These are phyloP conservation scores for Drosophila albomicans DNA, from an alignment of 1,140 invertebrate genomes.

Conservation along the genomic window DNA sequence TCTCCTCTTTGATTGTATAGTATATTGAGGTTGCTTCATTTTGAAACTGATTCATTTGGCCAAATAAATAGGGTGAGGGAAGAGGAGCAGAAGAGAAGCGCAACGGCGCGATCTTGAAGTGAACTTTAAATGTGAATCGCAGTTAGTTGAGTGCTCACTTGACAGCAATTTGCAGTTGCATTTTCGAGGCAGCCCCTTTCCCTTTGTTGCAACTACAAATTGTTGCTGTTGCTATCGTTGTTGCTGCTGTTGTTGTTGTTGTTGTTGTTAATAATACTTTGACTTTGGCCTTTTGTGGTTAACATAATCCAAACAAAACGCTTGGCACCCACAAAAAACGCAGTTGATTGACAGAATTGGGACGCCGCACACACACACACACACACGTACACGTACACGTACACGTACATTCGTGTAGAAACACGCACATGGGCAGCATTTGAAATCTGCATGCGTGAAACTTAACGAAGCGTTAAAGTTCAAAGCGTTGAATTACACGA, in stretches of 20 bases:
- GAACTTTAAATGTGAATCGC: not conserved
- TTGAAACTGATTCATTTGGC: constrained; percentile 27
- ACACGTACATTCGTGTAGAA: constrained; percentile 39
- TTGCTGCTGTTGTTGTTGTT: constrained; percentile 38
- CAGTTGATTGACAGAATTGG: constrained; percentile 83
- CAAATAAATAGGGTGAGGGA: not conserved
- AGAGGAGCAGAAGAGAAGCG: too few species aligned
- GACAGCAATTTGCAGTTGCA: constrained; percentile 69
- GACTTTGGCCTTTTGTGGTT: constrained; percentile 81
- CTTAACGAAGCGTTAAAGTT: constrained; percentile 82
- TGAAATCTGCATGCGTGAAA: constrained; percentile 83
- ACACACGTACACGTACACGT: constrained; percentile 41
- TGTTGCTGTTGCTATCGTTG: not conserved
- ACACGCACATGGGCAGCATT: constrained; percentile 51
- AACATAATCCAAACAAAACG: constrained; percentile 81
- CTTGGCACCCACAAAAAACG: constrained; percentile 81
- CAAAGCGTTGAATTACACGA: constrained; percentile 77
- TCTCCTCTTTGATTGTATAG: not conserved
- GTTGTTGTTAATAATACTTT: constrained; percentile 72
- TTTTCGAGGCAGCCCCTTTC: constrained; percentile 6
- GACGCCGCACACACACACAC: constrained; percentile 56
- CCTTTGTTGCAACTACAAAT: not conserved
- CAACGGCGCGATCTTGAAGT: too few species aligned
- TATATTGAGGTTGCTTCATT: not conserved
- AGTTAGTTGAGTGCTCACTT: not conserved